phyloP scores from a whole-genome alignment of 2,888 invertebrate genomes.

The Lottia gigantea region DNA sequence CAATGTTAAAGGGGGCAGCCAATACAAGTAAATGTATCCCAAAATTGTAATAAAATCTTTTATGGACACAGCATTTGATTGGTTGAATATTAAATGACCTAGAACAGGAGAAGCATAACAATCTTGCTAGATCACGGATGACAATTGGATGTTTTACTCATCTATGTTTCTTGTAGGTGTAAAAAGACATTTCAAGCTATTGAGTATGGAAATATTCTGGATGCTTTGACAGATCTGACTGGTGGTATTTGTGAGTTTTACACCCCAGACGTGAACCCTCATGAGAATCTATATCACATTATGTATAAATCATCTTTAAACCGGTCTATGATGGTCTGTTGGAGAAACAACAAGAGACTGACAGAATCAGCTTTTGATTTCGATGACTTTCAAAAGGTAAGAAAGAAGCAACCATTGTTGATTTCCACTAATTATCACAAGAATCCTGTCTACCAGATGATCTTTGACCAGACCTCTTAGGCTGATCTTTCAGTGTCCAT shows the following conservation, averaged over 20 bases:
- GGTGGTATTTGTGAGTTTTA: slow-evolving; percentile 61
- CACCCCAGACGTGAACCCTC: slow-evolving; percentile 54
- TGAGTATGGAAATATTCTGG: slow-evolving; percentile 55
- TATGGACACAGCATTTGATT: not conserved
- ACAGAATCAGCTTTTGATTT: slow-evolving; percentile 49
- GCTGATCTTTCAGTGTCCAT: too few relatives aligned
- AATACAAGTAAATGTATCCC: too few relatives aligned
- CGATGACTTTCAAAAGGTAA: slow-evolving; percentile 23
- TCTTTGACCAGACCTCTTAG: too few relatives aligned
- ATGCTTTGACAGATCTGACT: slow-evolving; percentile 61
- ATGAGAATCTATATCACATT: slow-evolving; percentile 57
- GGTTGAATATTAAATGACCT: not conserved
- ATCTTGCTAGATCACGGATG: not conserved
- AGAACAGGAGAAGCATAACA: not conserved
- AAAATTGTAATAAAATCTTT: too few relatives aligned
- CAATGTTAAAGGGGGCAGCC: too few relatives aligned
- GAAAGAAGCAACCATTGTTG: not conserved
- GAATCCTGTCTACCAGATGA: too few relatives aligned
- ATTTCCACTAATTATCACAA: too few relatives aligned
- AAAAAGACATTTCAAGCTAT: slow-evolving; percentile 63
- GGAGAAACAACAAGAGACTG: slow-evolving; percentile 57
- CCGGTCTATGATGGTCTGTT: slow-evolving; percentile 54
- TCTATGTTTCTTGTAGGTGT: slow-evolving; percentile 44
- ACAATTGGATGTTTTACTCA: not conserved
- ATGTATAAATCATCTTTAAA: slow-evolving; percentile 54